Percentiles rank a stretch among this genome's conserved stretches.
Conservation (phyloP, 2,888 invertebrate species). For the Calameuta pallipes region DNA sequence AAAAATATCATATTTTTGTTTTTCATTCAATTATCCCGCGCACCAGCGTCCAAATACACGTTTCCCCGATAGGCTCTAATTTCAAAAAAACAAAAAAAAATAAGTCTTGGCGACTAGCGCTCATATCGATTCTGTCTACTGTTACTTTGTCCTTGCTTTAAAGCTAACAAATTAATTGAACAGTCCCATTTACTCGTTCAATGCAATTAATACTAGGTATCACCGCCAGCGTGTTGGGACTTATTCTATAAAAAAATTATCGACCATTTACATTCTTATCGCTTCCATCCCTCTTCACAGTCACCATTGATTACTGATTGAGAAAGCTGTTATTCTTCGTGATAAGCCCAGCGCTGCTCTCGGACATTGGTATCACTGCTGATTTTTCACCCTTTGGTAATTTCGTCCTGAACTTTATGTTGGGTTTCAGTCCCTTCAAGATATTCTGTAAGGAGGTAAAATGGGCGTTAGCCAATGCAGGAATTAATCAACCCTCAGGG, state of each 20-base stretch:
- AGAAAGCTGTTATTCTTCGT: conserved; percentile 63
- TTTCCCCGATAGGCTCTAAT: neutral
- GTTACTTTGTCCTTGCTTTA: neutral
- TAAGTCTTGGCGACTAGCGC: neutral
- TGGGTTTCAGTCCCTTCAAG: conserved; percentile 66
- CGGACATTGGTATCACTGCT: conserved; percentile 67
- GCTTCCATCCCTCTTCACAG: neutral
- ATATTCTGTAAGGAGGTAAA: conserved; percentile 64
- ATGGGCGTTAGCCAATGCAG: conserved; percentile 12
- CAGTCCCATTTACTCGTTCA: neutral
- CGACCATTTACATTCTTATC: neutral
- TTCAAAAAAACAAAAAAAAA: neutral
- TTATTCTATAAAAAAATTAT: neutral
- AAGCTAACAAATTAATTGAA: neutral
- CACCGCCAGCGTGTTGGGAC: neutral
- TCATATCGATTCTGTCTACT: neutral
- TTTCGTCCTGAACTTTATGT: conserved; percentile 65
- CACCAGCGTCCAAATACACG: neutral
- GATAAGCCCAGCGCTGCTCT: conserved; percentile 67
- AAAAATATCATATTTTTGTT: neutral
- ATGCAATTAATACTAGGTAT: neutral
- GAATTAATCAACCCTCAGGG: neutral
- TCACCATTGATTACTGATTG: conserved; percentile 38
- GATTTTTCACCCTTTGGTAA: conserved; percentile 66
- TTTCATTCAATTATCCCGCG: neutral